These are phyloP conservation scores for Tetropium fuscum DNA, from an alignment of 2,888 invertebrate genomes.

Conservation along the genomic window DNA sequence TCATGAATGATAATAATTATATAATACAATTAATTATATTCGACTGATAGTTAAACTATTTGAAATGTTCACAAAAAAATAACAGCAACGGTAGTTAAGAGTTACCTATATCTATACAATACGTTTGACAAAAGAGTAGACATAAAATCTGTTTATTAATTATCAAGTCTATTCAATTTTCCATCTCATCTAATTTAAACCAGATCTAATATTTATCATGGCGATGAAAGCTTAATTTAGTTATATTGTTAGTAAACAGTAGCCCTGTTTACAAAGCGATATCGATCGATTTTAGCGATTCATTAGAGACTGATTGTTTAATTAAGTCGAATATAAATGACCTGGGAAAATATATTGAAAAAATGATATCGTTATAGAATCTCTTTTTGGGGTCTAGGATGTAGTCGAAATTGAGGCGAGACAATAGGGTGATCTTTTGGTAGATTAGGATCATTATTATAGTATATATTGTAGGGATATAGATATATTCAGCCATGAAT, in stretches of 20 bases:
- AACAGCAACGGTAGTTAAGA: background rate
- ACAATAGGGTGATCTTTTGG: background rate
- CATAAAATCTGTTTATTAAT: background rate
- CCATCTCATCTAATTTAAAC: background rate
- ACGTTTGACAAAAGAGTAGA: background rate
- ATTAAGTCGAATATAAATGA: conserved; percentile 11
- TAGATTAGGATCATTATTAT: background rate
- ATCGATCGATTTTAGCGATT: conserved; percentile 30
- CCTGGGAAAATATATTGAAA: background rate
- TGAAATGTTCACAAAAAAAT: background rate
- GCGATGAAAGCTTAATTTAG: background rate
- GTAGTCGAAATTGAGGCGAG: background rate
- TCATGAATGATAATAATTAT: too few species aligned
- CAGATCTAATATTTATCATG: background rate
- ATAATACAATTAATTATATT: too few species aligned
- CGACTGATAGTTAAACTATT: too few species aligned
- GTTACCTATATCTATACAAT: background rate
- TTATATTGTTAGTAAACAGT: background rate
- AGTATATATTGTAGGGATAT: too few species aligned
- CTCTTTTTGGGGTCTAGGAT: background rate
- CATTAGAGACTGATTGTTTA: conserved; percentile 35
- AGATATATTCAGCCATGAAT: too few species aligned
- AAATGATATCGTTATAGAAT: background rate
- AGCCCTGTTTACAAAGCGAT: too few species aligned
- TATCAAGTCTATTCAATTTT: background rate